Conservation (phyloP, 1,140 invertebrate species). For the Tenebrio molitor region DNA sequence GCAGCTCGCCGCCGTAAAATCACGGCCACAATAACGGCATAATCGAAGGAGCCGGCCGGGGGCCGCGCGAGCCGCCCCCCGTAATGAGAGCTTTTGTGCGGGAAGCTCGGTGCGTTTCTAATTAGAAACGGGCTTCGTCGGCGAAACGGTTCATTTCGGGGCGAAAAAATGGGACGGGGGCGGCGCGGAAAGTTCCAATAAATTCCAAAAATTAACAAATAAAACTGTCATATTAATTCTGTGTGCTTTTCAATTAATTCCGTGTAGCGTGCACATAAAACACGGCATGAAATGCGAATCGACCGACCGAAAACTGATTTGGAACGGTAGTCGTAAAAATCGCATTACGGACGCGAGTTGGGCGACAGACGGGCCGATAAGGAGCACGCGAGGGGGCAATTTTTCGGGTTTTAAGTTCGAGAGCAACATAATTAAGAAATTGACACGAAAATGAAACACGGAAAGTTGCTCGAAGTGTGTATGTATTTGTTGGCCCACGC, state of each 20-base stretch:
- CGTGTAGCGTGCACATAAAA: slow-evolving; percentile 26
- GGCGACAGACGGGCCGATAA: neutral
- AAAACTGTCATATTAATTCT: slow-evolving; percentile 32
- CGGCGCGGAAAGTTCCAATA: neutral
- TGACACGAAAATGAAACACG: too few species aligned
- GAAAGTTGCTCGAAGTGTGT: too few species aligned
- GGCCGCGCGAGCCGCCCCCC: neutral
- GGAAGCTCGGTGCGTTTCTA: too few species aligned
- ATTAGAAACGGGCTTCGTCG: too few species aligned
- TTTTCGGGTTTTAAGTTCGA: too few species aligned
- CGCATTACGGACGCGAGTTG: slow-evolving; percentile 2
- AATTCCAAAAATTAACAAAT: slow-evolving; percentile 15
- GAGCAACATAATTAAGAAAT: too few species aligned
- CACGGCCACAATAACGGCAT: neutral
- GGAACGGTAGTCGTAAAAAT: slow-evolving; percentile 10
- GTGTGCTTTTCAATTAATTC: slow-evolving; percentile 35
- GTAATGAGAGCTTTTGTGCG: neutral
- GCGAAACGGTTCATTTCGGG: too few species aligned
- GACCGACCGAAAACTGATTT: slow-evolving; percentile 19
- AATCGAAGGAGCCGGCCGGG: too few species aligned
- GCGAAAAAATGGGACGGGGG: neutral
- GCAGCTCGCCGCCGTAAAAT: too few species aligned
- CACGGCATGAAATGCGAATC: slow-evolving; percentile 20
- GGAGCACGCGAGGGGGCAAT: neutral
- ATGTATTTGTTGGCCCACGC: too few species aligned